These are phyloP conservation scores for Ceramica pisi DNA, from an alignment of 2,888 invertebrate species.

Conservation along the genomic window DNA sequence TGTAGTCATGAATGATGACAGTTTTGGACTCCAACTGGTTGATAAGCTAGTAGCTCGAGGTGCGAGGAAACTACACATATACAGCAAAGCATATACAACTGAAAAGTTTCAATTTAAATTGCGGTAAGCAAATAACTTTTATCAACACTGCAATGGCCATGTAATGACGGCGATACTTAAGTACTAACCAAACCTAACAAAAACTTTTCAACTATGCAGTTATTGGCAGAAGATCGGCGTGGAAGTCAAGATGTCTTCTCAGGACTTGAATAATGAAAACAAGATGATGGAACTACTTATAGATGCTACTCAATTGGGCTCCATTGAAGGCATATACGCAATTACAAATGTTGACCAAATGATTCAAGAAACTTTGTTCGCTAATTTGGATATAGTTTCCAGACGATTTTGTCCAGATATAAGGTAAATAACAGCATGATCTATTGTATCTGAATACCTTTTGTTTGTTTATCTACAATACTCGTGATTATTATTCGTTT, in stretches of 20 bases:
- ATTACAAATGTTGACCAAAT: constrained; percentile 47
- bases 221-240: constrained; percentile 66
- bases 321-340: constrained; percentile 69
- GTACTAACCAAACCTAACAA: not conserved
- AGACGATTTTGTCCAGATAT: constrained; percentile 68
- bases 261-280: constrained; percentile 30
- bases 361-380: constrained; percentile 53
- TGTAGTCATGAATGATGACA: constrained; percentile 69
- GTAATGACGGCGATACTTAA: not conserved
- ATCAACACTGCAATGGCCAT: not conserved
- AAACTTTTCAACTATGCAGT: constrained; percentile 45
- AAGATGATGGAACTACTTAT: constrained; percentile 57
- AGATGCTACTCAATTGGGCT: constrained; percentile 54
- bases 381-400: constrained; percentile 65
- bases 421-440: constrained; percentile 57
- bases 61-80: constrained; percentile 70
- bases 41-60: constrained; percentile 74
- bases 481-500: not conserved
- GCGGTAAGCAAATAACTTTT: constrained; percentile 55
- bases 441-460: too few species aligned
- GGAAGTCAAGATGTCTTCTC: constrained; percentile 50
- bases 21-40: constrained; percentile 69
- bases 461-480: too few species aligned
- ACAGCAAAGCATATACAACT: constrained; percentile 40
- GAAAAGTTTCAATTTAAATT: constrained; percentile 63